Conservation (phyloP, 2,888 invertebrate species). For the Cabera pusaria region DNA sequence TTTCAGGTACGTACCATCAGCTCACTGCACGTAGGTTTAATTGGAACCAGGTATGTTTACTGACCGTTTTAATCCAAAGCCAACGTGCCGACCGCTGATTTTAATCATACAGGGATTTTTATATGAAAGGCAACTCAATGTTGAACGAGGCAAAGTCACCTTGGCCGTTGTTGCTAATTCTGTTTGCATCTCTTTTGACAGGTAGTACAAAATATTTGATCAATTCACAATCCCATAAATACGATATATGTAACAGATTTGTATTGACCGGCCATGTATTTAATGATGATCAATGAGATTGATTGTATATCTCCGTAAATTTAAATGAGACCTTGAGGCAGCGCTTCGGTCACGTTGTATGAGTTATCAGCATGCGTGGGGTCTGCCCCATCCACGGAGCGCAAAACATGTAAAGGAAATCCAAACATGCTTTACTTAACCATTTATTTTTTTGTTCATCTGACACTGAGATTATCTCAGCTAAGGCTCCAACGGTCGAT, state of each 20-base stretch:
- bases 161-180: conserved; percentile 26
- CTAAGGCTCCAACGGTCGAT: conserved; percentile 21
- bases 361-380: conserved; percentile 18
- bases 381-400: conserved; percentile 18
- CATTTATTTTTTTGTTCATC: conserved; percentile 20
- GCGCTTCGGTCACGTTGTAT: conserved; percentile 12
- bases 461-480: conserved; percentile 21
- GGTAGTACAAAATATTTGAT: conserved; percentile 20
- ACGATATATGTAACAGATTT: conserved; percentile 10
- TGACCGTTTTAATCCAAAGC: conserved; percentile 40
- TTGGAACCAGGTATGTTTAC: conserved; percentile 48
- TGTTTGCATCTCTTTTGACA: conserved; percentile 23
- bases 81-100: conserved; percentile 38
- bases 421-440: conserved; percentile 23
- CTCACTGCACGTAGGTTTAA: conserved; percentile 13
- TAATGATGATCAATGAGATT: conserved; percentile 8
- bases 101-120: conserved; percentile 36
- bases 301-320: conserved; percentile 13
- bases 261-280: conserved; percentile 6
- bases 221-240: conserved; percentile 14
- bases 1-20: conserved; percentile 27
- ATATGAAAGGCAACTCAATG: conserved; percentile 35
- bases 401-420: conserved; percentile 17
- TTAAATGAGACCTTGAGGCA: conserved; percentile 19
- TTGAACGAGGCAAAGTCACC: conserved; percentile 27